phyloP scores from a whole-genome alignment of 37 sponge, comb jelly and placozoan genomes.

The Cliona cf. orientalis region DNA sequence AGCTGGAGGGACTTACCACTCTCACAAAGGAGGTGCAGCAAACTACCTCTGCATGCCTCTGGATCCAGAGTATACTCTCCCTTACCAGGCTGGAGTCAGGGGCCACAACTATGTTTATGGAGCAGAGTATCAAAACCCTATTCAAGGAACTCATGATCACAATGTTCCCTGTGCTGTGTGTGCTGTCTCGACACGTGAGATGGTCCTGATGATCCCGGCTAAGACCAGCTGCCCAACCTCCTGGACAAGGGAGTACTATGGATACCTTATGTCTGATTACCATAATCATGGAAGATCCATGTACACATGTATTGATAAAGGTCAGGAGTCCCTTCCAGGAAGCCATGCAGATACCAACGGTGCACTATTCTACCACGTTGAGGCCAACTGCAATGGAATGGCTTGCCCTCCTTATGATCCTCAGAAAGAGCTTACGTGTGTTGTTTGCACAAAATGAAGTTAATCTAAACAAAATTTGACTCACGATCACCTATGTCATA shows the following conservation, averaged over 20 bases:
- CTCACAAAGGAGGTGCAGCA: slow-evolving; percentile 55
- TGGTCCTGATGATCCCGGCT: slow-evolving; percentile 52
- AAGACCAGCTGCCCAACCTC: slow-evolving; percentile 27
- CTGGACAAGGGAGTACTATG: slow-evolving; percentile 51
- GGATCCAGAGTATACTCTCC: slow-evolving; percentile 17
- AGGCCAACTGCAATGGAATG: slow-evolving; percentile 45
- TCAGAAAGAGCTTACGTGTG: too few species aligned
- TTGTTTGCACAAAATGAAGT: too few species aligned
- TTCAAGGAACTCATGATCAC: background rate
- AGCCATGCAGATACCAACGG: slow-evolving; percentile 27
- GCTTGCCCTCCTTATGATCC: too few species aligned
- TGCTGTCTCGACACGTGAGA: background rate
- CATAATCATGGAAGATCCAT: slow-evolving; percentile 4
- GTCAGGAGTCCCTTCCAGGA: slow-evolving; percentile 30
- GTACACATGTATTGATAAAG: slow-evolving; percentile 52
- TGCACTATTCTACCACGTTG: slow-evolving; percentile 46
- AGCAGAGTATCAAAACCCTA: slow-evolving; percentile 33
- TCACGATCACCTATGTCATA: too few species aligned
- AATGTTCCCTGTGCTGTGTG: slow-evolving; percentile 68
- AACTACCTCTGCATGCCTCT: slow-evolving; percentile 63
- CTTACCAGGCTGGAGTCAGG: background rate
- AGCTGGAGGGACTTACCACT: slow-evolving; percentile 11
- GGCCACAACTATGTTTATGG: slow-evolving; percentile 35
- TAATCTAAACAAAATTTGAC: too few species aligned
- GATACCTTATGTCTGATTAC: slow-evolving; percentile 45